Evolutionary conservation across 2,113 vertebrate genomes (phyloP).

Genomic region (Nannospalax galili): DNA sequence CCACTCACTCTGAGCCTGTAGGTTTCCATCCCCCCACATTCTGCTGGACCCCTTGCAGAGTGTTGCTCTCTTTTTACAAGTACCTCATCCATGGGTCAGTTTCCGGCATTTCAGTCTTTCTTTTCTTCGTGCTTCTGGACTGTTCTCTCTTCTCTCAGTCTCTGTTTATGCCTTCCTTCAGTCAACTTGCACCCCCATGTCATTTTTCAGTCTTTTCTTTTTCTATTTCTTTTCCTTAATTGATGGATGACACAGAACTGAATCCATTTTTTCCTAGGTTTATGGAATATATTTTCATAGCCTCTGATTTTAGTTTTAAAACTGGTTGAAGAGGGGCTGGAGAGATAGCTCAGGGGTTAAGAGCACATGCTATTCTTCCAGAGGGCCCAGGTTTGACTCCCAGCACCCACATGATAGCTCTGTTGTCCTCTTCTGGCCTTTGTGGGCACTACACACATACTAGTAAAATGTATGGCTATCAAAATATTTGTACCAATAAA

Average conservation of each 20-base stretch:
- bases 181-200: background rate
- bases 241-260: slow-evolving; percentile 1
- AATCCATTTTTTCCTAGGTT: background rate
- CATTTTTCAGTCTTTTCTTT: background rate
- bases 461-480: too few relatives aligned
- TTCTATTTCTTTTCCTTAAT: background rate
- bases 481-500: too few relatives aligned
- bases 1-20: background rate
- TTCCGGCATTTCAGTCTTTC: background rate
- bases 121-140: background rate
- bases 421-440: too few relatives aligned
- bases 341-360: too few relatives aligned
- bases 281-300: background rate
- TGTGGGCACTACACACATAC: too few relatives aligned
- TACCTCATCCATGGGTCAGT: background rate
- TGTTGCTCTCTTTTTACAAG: background rate
- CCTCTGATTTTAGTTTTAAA: slow-evolving; percentile 48
- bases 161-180: background rate
- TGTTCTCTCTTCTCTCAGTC: background rate
- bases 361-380: too few relatives aligned
- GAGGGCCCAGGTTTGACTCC: too few relatives aligned
- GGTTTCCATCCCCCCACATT: background rate
- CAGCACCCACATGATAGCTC: too few relatives aligned
- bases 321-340: too few relatives aligned
- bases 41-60: background rate